Base-by-base conservation (phyloP, 2,113 vertebrate species). In the Pogonocichla stellata region DNA sequence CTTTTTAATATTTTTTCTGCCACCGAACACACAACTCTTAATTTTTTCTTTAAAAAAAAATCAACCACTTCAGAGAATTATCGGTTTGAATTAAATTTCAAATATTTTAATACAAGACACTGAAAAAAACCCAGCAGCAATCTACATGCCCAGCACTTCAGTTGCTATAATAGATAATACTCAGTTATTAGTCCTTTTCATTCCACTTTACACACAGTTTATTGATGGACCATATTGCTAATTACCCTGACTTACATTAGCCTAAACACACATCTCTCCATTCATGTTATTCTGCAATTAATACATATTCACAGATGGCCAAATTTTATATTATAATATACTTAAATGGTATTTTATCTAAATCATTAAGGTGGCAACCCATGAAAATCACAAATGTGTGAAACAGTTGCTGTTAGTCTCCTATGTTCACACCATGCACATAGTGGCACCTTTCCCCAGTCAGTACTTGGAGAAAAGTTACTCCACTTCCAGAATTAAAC, bases 401-500 rank as follows among this genome's bases (percentile, higher is more conserved):
- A 51, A 65, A 34, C 42, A 75, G 26, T 23, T 73, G 26, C 34
- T 82, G 61, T 20, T 66, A 70, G 34, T 54, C 40, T 57, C 15
- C 26, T 33, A 8, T 50, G 28, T 26, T 47, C 7, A 6, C 16
- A 70, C 24, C 28, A 72, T 0, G 3, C 6, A 71, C 40, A 60
- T 36, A 77, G 58, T 2, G 36, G 19, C 40, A 47, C 18, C 31
- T n/a, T 72, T 66, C 53, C 38, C 56, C 36, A 71, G 0, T 7
- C 36, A 73, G 40, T 2, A 34, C 13, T 51, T 53, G 51, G 20
- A 75, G 53, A 64, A 74, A 33, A 78, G 12, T 60, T 79, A 56
- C 19, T 73, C 65, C 8, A 2, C 16, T 28, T 64, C 36, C 64
- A 74, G 34, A 1, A 0, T n/a, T n/a, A 77, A 64, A 42, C 0